Conservation (phyloP, 2,113 vertebrate species). For the Pipa parva region DNA sequence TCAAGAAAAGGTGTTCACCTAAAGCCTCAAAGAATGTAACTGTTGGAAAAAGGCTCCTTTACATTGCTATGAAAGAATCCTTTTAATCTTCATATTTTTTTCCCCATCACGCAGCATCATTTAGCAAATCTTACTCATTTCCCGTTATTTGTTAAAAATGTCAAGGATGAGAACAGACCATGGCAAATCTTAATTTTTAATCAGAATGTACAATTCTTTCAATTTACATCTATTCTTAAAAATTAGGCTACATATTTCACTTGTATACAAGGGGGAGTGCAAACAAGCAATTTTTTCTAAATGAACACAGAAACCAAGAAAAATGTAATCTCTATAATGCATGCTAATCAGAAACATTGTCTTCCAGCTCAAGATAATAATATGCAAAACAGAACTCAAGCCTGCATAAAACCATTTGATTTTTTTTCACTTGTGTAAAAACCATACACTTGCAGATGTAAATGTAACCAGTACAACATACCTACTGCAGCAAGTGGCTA, state of each 20-base stretch:
- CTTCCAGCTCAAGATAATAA: neutral
- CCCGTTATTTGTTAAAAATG: neutral
- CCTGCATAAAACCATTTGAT: too few species aligned
- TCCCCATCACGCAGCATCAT: neutral
- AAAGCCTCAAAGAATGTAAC: too few species aligned
- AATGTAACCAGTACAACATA: too few species aligned
- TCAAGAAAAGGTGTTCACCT: too few species aligned
- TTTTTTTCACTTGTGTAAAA: too few species aligned
- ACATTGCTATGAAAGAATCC: neutral
- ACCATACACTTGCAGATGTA: too few species aligned
- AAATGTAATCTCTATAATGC: neutral
- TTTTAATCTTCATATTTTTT: neutral
- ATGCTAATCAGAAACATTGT: conserved; percentile 9
- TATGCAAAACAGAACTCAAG: neutral
- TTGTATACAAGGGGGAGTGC: neutral
- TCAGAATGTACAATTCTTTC: neutral
- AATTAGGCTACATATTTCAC: neutral
- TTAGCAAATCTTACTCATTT: neutral
- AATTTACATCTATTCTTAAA: neutral
- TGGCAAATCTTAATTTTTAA: conserved; percentile 5
- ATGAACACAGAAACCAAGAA: neutral
- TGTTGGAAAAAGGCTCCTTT: neutral
- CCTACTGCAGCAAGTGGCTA: too few species aligned
- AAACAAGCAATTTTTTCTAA: conserved; percentile 1
- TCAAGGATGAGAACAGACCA: neutral